Evolutionary conservation across 1,140 invertebrate species (phyloP), one percentile per base, ranked within the genome.

Genomic region (Drosophila orosa): DNA sequence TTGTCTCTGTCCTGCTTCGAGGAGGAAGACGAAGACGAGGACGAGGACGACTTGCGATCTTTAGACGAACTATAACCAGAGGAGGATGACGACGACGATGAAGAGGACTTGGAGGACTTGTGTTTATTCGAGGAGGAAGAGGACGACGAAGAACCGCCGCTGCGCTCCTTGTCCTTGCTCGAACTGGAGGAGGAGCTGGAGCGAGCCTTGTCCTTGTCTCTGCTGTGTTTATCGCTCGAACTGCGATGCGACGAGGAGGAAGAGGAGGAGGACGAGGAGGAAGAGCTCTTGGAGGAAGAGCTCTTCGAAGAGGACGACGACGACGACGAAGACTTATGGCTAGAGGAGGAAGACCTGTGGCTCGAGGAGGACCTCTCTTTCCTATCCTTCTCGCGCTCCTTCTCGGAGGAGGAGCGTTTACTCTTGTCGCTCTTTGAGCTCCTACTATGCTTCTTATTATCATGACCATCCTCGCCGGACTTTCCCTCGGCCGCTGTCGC

Each of bases 1-100:
- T 95, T 95, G 80, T 95, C 95, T 75, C 95, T 95, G 57, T 85
- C 85, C 56, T 78, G 84, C 27, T 77, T 90, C 3, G 72, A 47
- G 29, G 62, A 35, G 19, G 67, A 50, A 10, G 66, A 67, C 5
- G 52, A 37, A 15, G 59, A 63, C 8, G 62, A 44, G 35, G 62
- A 47, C n/a, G 55, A 60, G 56, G 92, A 92, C 24, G 92, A 83
- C 86, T 92, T 86, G 25, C 80, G 81, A 55, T 91, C 87, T 74
- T 94, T 93, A 15, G 83, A 82, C 24, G 76, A 81, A 31, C 87
- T 85, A 61, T 73, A 75, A 65, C 60, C 47, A 54, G 75, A 77
- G 62, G 74, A 78, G 10, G 78, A 79, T 7, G 89, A 90, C n/a
- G 66, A 73, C 29, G 81, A 85, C 8, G 77, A 85, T 12, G 80